Conservation (phyloP, 1,140 invertebrate species). For the Mamestra configurata region DNA sequence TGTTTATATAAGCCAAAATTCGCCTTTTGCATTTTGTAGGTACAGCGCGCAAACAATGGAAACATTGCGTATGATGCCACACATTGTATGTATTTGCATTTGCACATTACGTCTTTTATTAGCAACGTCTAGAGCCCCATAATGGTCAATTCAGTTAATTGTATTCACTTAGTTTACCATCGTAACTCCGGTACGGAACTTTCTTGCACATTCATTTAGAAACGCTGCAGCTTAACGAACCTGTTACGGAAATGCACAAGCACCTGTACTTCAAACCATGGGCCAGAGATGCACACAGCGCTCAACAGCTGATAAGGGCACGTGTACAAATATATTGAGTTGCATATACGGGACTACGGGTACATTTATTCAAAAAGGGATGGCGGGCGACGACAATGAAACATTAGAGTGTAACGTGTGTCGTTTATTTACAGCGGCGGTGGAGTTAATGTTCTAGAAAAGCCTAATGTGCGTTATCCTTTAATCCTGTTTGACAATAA, state of each 20-base stretch:
- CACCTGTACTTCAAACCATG: neutral
- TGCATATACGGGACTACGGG: constrained; percentile 45
- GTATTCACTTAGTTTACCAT: constrained; percentile 9
- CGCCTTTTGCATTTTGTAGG: constrained; percentile 48
- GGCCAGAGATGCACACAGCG: neutral
- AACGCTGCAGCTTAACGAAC: neutral
- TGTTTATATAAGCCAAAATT: constrained; percentile 57
- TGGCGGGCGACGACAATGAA: constrained; percentile 62
- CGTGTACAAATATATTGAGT: constrained; percentile 51
- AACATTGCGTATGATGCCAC: constrained; percentile 8
- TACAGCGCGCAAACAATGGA: constrained; percentile 4
- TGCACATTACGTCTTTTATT: constrained; percentile 2
- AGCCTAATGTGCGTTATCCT: constrained; percentile 68
- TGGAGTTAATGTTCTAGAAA: constrained; percentile 70
- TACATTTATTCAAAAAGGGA: constrained; percentile 56
- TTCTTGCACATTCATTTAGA: neutral
- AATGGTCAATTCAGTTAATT: neutral
- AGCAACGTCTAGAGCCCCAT: neutral
- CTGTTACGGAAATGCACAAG: neutral
- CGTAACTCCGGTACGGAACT: neutral
- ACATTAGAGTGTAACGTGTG: constrained; percentile 65
- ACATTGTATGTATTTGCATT: constrained; percentile 31
- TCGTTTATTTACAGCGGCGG: constrained; percentile 62
- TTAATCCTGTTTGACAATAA: constrained; percentile 75
- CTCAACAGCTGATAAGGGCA: constrained; percentile 25